Base-by-base conservation (phyloP, 2,113 vertebrate species). In the Nicator chloris region DNA sequence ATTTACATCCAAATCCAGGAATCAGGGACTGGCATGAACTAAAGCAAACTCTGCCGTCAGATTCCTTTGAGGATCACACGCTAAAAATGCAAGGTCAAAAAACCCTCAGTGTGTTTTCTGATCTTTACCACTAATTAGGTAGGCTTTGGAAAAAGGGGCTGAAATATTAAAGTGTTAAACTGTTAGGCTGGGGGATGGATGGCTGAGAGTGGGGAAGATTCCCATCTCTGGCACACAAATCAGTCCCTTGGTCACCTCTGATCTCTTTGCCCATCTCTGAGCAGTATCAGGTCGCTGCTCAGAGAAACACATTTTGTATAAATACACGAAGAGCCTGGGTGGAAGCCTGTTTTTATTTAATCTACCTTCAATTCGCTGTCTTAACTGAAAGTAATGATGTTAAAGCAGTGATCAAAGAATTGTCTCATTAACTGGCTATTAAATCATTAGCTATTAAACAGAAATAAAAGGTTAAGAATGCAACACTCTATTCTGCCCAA, bases 361-460 rank as follows among this genome's bases (percentile, higher is more conserved):
- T 73, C 30, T 24, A 45, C 16, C 39, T 90, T 77, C 76, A 86
- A 23, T 80, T 80, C 37, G 14, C 49, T 51, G 71, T 50, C 68
- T 93, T 90, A 88, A 94, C 59, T 90, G 82, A 93, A 94, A 96
- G 91, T 91, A 90, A 88, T 54, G 66, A 86, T 77, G 56, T 81
- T 86, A 90, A 56, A 86, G 76, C 64, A 66, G 39, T 59, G 90
- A 93, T 94, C 82, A 95, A 91, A 88, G 88, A 68, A 75, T 65
- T 17, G 13, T 88, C 76, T 88, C 72, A 53, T 92, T 92, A 92
- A 90, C 66, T 60, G 71, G 50, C 90, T 93, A 70, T 88, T 96
- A 95, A 92, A 96, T 94, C 88, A 95, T 94, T 91, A 95, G 79
- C 93, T 86, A 85, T 93, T 95, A 95, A 96, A 88, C 30, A 76